phyloP scores from a whole-genome alignment of 2,113 vertebrate genomes.

The Myotis brandtii region DNA sequence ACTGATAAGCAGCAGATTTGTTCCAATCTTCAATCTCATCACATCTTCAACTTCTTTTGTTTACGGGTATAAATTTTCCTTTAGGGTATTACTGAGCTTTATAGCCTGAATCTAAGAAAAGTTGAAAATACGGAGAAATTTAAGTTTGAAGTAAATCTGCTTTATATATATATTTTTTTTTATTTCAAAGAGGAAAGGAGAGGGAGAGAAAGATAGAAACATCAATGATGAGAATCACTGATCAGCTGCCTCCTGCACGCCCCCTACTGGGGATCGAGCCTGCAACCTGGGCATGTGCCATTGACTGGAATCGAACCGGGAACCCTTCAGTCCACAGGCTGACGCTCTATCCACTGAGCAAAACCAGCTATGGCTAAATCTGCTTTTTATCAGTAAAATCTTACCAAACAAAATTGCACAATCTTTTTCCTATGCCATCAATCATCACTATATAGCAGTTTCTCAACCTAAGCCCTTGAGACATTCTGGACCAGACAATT shows the following conservation, averaged over 20 bases:
- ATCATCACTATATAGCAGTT: neutral
- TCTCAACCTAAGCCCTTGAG: neutral
- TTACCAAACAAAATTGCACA: neutral
- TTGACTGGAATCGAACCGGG: too few species aligned
- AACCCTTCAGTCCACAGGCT: too few species aligned
- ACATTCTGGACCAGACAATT: neutral
- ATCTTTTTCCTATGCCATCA: neutral
- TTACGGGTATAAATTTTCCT: neutral
- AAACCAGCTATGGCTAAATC: neutral
- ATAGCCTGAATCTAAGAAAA: constrained; percentile 26
- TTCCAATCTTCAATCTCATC: neutral
- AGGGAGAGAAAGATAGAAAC: too few species aligned
- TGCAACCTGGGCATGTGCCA: too few species aligned
- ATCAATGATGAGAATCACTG: too few species aligned
- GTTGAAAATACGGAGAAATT: neutral
- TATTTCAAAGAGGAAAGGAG: too few species aligned
- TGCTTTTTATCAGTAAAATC: neutral
- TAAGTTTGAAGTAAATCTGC: neutral
- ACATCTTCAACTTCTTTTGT: neutral
- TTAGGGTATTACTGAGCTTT: neutral
- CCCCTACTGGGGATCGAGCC: too few species aligned
- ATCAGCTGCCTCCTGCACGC: too few species aligned
- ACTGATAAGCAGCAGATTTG: neutral
- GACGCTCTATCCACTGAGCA: too few species aligned
- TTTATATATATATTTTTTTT: neutral